Conservation (phyloP, 1,140 invertebrate species). For the Ooceraea biroi region DNA sequence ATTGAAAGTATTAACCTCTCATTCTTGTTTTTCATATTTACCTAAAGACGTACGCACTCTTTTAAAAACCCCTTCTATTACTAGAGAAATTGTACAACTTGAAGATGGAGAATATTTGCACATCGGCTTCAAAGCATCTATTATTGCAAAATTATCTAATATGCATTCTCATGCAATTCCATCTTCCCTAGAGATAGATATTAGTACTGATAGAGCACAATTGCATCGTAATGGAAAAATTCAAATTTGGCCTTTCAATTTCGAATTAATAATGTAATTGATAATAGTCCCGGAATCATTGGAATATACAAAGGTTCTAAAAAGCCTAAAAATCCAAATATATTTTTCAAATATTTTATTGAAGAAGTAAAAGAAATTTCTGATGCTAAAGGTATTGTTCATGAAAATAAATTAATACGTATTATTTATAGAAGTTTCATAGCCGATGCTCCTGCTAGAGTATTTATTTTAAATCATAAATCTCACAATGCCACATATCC, state of each 20-base stretch:
- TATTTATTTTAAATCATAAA: no score
- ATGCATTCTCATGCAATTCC: background rate
- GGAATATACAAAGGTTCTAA: no score
- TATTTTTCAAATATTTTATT: background rate
- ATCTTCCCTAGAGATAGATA: slow-evolving; percentile 1
- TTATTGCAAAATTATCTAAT: background rate
- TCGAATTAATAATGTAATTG: no score
- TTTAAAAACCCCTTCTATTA: background rate
- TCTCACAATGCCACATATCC: no score
- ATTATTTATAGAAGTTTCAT: slow-evolving; percentile 18
- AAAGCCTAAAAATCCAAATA: background rate
- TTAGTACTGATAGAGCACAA: slow-evolving; percentile 6
- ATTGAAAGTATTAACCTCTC: background rate
- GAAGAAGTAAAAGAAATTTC: slow-evolving; percentile 3
- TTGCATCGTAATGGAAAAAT: slow-evolving; percentile 12
- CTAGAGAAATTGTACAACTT: slow-evolving; percentile 1
- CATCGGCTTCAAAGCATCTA: background rate
- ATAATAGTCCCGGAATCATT: no score
- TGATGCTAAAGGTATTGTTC: background rate
- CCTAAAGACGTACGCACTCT: background rate
- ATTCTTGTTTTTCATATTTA: background rate
- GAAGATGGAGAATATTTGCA: slow-evolving; percentile 3
- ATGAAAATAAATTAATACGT: background rate
- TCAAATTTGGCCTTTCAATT: background rate
- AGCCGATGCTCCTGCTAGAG: slow-evolving; percentile 4